phyloP scores from a whole-genome alignment of 2,797 vertebrate genomes.

The Craterocephalus amniculus region DNA sequence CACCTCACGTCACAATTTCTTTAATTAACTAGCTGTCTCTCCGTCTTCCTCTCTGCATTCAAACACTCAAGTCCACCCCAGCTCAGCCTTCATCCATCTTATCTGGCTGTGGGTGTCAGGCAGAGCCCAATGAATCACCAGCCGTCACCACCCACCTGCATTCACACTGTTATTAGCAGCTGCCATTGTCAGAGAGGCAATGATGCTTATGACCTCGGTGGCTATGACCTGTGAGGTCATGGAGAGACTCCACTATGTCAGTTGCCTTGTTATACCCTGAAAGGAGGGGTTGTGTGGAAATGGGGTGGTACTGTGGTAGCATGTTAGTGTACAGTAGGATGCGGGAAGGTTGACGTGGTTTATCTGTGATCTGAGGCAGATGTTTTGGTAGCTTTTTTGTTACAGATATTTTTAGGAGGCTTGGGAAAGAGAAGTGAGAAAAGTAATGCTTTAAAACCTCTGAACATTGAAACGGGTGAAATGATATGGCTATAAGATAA shows the following conservation, averaged over 20 bases:
- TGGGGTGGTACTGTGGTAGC: not conserved
- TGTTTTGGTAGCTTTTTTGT: not conserved
- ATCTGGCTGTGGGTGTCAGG: conserved; percentile 22
- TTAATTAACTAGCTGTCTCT: conserved; percentile 34
- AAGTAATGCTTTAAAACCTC: not conserved
- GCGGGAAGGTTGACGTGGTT: not conserved
- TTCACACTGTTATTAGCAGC: conserved; percentile 68
- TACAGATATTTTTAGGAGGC: not conserved
- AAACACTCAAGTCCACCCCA: not conserved
- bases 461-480: too few relatives aligned
- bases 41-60: not conserved
- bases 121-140: conserved; percentile 64
- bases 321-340: conserved; percentile 1
- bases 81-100: conserved; percentile 29
- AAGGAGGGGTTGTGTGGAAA: conserved; percentile 8
- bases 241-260: conserved; percentile 26
- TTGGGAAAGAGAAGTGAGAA: not conserved
- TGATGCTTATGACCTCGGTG: conserved; percentile 58
- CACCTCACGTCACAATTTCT: conserved; percentile 44
- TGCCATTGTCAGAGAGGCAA: conserved; percentile 48
- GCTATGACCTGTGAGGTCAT: conserved; percentile 49
- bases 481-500: too few relatives aligned
- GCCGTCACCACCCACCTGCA: conserved; percentile 21
- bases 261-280: conserved; percentile 28
- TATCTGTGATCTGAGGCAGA: not conserved